Conservation (phyloP, 2,113 vertebrate genomes). For the Lophotis ruficrista region DNA sequence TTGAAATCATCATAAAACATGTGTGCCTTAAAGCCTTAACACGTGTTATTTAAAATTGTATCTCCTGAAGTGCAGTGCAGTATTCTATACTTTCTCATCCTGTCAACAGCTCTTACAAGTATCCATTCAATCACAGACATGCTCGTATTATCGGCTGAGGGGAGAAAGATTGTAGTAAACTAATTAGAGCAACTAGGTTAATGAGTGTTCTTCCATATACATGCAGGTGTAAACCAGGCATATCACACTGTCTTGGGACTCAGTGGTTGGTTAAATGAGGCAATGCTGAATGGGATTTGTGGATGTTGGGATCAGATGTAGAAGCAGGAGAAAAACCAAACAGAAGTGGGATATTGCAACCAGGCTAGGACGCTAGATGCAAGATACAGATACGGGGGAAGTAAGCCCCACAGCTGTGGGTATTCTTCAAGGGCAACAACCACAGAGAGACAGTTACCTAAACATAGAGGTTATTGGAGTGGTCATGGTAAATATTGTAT, state of each 20-base stretch:
- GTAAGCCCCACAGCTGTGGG: background rate
- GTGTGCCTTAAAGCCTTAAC: rapidly evolving
- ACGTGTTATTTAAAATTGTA: background rate
- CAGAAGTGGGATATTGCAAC: background rate
- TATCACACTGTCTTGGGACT: background rate
- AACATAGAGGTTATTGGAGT: background rate
- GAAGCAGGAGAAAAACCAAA: background rate
- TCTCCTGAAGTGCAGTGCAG: background rate
- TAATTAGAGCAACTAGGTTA: background rate
- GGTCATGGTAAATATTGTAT: background rate
- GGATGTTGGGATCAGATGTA: background rate
- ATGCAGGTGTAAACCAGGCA: background rate
- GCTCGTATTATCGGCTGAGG: background rate
- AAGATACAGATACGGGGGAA: background rate
- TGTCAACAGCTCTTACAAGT: rapidly evolving
- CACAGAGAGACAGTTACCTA: background rate
- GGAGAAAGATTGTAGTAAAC: background rate
- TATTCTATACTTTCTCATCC: background rate
- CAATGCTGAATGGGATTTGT: background rate
- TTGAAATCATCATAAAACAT: background rate
- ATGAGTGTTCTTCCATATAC: background rate
- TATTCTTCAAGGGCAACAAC: background rate
- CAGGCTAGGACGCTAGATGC: background rate
- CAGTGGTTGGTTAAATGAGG: background rate
- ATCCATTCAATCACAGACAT: background rate